These are phyloP conservation scores for Drosophila nigritarsus DNA, from an alignment of 2,888 invertebrate species.

Conservation along the genomic window DNA sequence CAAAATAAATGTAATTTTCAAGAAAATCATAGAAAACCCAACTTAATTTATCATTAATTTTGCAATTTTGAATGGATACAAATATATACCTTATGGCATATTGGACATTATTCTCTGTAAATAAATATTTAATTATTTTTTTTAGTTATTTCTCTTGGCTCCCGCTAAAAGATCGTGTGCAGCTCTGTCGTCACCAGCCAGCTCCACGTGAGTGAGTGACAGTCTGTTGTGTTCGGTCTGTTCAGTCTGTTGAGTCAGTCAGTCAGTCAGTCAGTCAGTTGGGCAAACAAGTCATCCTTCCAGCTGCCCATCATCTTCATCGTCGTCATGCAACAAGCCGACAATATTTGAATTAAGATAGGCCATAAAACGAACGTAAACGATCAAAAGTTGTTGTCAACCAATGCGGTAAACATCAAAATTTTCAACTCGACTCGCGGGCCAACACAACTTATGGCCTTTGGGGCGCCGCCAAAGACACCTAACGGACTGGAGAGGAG, in stretches of 20 bases:
- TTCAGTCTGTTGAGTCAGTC: background rate
- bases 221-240: slow-evolving; percentile 46
- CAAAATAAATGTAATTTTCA: no score
- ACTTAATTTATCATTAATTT: background rate
- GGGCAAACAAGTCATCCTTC: slow-evolving; percentile 54
- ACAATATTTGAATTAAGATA: slow-evolving; percentile 81
- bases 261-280: slow-evolving; percentile 51
- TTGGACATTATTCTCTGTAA: background rate
- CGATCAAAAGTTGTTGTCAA: slow-evolving; percentile 34
- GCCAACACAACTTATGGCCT: background rate
- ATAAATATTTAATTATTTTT: background rate
- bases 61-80: background rate
- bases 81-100: background rate
- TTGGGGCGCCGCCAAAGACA: slow-evolving; percentile 33
- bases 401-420: slow-evolving; percentile 57
- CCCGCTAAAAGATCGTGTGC: background rate
- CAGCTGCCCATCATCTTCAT: slow-evolving; percentile 23
- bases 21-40: background rate
- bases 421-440: slow-evolving; percentile 3
- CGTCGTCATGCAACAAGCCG: slow-evolving; percentile 49
- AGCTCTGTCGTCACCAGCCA: slow-evolving; percentile 18
- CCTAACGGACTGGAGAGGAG: background rate
- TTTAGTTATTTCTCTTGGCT: background rate
- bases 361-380: slow-evolving; percentile 52
- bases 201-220: slow-evolving; percentile 56